A percentile compares a stretch with the other conserved stretches of the same genome.
phyloP scores from a whole-genome alignment of 2,113 vertebrate species.

The Orcinus orca region DNA sequence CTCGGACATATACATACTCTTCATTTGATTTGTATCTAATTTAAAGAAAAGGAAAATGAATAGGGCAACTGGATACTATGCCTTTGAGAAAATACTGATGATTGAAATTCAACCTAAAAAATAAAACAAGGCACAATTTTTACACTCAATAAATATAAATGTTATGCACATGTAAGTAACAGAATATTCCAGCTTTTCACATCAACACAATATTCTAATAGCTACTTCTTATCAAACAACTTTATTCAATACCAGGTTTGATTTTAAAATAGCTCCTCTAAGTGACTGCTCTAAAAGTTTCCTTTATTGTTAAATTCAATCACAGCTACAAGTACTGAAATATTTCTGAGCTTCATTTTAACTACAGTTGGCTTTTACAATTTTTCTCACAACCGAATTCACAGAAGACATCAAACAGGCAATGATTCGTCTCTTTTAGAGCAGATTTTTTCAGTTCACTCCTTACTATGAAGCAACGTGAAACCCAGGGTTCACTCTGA shows the following conservation, averaged over 20 bases:
- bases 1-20: constrained; percentile 97
- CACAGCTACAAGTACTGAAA: background rate
- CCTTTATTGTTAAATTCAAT: constrained; percentile 35
- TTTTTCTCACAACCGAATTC: constrained; percentile 1
- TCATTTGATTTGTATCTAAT: constrained; percentile 97
- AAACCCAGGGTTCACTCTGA: background rate
- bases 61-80: background rate
- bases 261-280: constrained; percentile 6
- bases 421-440: background rate
- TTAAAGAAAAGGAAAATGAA: constrained; percentile 53
- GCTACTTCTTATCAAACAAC: constrained; percentile 4
- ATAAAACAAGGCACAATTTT: constrained; percentile 41
- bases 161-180: constrained; percentile 14
- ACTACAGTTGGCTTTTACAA: background rate
- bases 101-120: constrained; percentile 58
- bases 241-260: background rate
- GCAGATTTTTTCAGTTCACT: background rate
- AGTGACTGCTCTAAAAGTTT: background rate
- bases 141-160: background rate
- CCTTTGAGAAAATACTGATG: constrained; percentile 31
- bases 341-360: background rate
- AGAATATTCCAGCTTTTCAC: constrained; percentile 21
- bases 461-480: background rate
- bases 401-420: background rate
- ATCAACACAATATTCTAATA: background rate